Base-by-base conservation (phyloP, 2,888 invertebrate genomes). In the Ceramica pisi region DNA sequence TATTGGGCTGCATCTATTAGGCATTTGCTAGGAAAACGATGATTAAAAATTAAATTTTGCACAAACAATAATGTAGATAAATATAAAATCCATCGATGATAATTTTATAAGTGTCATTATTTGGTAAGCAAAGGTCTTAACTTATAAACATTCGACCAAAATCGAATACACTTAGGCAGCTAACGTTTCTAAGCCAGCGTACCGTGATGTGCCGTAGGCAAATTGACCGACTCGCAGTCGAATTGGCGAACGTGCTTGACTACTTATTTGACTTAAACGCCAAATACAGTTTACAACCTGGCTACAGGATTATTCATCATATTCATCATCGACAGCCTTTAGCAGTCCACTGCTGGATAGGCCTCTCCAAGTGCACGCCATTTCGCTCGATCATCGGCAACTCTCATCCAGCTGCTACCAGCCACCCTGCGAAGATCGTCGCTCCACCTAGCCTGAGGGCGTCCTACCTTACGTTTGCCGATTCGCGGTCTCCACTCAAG, bases 181-280 rank as follows among this genome's bases (percentile, higher is more conserved):
- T 44, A 35, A 55, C 38, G 19, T 56, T 53, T 59, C n/a, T 35
- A 64, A 64, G 51, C 21, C 55, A 23, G 50, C 63, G 38, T 41
- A 55, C 55, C 23, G 9, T 68, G 67, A 53, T 72, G 31, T 56
- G 50, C 31, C 23, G 16, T 23, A 59, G 44, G 69, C 57, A 74
- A 69, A 78, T 78, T 65, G 35, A 46, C 55, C 6, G 8, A 51
- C 12, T 51, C 64, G 46, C 56, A 50, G 64, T 48, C 21, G 51
- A 68, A 67, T 51, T 68, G 31, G 31, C 41, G 23, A 35, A 61
- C 31, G 26, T 51, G 46, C 44, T 46, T 50, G 16, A 12, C 26
- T 68, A 21, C n/a, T 67, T 53, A 69, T 59, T 60, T 60, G 35
- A 44, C 26, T 50, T 50, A 38, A 38, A 61, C 50, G 35, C 21